Percentiles rank a stretch among this genome's conserved stretches.
phyloP scores from a whole-genome alignment of 2,113 vertebrate species.

The Ictidomys tridecemlineatus region DNA sequence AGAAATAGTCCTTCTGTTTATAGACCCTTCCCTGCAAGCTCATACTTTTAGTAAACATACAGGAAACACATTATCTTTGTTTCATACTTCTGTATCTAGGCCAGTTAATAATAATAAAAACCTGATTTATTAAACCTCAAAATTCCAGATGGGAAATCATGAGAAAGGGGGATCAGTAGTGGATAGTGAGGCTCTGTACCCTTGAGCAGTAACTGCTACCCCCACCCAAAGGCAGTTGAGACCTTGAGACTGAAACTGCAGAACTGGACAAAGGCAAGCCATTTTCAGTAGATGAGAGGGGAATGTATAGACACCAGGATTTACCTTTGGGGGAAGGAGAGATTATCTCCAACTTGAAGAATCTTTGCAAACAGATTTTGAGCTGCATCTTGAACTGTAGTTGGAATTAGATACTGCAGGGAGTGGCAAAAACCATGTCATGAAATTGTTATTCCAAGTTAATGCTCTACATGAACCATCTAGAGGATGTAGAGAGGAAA shows the following conservation, averaged over 20 bases:
- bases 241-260: neutral
- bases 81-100: neutral
- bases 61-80: constrained; percentile 26
- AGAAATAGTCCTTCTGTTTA: constrained; percentile 9
- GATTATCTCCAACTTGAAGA: neutral
- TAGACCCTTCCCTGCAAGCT: neutral
- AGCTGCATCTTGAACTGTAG: neutral
- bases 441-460: too few species aligned
- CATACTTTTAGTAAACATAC: neutral
- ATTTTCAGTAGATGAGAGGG: neutral
- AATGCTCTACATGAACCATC: neutral
- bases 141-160: neutral
- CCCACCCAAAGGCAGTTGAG: neutral
- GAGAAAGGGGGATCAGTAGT: neutral
- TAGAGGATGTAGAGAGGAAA: neutral
- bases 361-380: neutral
- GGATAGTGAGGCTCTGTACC: neutral
- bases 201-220: neutral
- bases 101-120: constrained; percentile 33
- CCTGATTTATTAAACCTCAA: constrained; percentile 10
- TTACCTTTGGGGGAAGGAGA: neutral
- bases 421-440: neutral
- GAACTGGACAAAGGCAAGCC: neutral
- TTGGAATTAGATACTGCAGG: neutral
- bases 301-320: neutral